Evolutionary conservation across 1,140 invertebrate genomes (phyloP).

Genomic region (Dreissena rostriformis): DNA sequence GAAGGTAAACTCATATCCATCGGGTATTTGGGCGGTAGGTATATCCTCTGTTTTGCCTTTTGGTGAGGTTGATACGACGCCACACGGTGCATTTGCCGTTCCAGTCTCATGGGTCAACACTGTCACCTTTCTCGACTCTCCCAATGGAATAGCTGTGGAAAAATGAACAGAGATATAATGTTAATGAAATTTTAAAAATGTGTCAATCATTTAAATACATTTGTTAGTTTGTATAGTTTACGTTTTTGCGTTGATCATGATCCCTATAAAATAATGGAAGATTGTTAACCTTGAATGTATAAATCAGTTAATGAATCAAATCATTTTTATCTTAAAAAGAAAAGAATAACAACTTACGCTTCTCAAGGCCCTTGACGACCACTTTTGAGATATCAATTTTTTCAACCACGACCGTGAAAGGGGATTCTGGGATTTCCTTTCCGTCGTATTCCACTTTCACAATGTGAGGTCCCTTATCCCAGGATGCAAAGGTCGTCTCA

Average conservation of each 20-base stretch:
- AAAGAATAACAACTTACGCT: conserved; percentile 86
- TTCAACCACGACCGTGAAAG: conserved; percentile 90
- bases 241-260: too few relatives aligned
- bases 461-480: conserved; percentile 89
- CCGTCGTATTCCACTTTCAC: conserved; percentile 89
- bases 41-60: conserved; percentile 84
- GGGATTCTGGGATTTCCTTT: conserved; percentile 89
- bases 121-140: conserved; percentile 88
- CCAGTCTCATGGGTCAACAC: conserved; percentile 88
- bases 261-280: too few relatives aligned
- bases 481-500: conserved; percentile 91
- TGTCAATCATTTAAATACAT: too few relatives aligned
- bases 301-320: too few relatives aligned
- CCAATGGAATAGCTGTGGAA: conserved; percentile 71
- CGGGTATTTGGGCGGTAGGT: conserved; percentile 83
- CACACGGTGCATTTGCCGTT: conserved; percentile 86
- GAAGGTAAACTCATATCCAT: conserved; percentile 92
- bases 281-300: too few relatives aligned
- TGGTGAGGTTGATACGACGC: conserved; percentile 76
- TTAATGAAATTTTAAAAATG: too few relatives aligned
- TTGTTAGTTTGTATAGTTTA: too few relatives aligned
- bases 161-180: background rate
- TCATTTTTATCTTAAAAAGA: background rate
- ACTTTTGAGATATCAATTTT: conserved; percentile 93
- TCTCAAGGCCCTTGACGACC: conserved; percentile 92